These are phyloP conservation scores for Leptopilina myrica DNA, from an alignment of 2,888 invertebrate species.

Conservation along the genomic window DNA sequence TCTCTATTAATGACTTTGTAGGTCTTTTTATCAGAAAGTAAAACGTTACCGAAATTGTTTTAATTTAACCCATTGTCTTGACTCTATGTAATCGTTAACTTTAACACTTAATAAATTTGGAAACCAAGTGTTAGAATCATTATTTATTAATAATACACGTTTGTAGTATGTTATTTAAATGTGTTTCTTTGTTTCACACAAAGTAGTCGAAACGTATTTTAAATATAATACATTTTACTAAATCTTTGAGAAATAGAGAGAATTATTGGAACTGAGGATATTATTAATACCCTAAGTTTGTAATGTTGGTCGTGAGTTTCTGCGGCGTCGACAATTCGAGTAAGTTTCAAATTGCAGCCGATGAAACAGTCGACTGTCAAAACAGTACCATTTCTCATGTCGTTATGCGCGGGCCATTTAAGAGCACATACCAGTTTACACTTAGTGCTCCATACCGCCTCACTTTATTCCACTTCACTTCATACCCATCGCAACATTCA, in stretches of 20 bases:
- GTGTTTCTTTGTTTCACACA: no score
- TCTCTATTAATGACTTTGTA: no score
- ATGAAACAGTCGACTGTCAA: constrained; percentile 67
- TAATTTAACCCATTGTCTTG: no score
- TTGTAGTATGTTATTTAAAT: no score
- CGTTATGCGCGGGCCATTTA: constrained; percentile 71
- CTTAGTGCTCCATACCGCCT: constrained; percentile 53
- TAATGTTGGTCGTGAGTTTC: constrained; percentile 2
- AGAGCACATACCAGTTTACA: constrained; percentile 58
- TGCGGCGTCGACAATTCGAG: constrained; percentile 48
- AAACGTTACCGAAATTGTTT: no score
- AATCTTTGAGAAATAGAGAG: neutral
- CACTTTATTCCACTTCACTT: constrained; percentile 54
- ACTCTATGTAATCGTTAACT: no score
- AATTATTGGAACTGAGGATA: neutral
- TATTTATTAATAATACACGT: no score
- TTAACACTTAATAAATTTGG: no score
- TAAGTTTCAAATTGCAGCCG: constrained; percentile 56
- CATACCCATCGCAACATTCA: constrained; percentile 53
- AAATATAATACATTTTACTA: neutral
- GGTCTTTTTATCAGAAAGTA: no score
- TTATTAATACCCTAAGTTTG: constrained; percentile 28
- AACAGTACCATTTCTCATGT: constrained; percentile 72
- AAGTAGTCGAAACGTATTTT: no score
- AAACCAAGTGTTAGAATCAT: no score